Conservation (phyloP, 2,888 invertebrate genomes). For the Polyploca ridens region DNA sequence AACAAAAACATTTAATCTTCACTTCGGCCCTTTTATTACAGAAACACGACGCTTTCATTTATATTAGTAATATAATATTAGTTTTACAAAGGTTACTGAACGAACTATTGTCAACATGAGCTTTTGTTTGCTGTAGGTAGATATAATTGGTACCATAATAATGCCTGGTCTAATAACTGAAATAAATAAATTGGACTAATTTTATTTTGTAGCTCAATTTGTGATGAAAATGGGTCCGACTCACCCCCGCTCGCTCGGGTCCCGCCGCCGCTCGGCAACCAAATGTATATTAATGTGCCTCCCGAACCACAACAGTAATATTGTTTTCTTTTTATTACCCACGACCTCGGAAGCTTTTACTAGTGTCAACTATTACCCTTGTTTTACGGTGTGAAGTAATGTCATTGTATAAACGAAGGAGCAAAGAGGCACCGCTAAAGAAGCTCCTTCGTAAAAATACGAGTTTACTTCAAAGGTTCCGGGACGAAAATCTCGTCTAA, state of each 20-base stretch:
- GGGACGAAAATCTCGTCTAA: conserved; percentile 41
- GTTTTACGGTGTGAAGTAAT: conserved; percentile 70
- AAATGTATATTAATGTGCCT: conserved; percentile 81
- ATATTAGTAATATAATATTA: conserved; percentile 30
- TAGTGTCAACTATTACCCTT: conserved; percentile 73
- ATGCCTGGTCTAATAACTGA: conserved; percentile 28
- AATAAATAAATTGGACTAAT: conserved; percentile 54
- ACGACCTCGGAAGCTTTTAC: conserved; percentile 73
- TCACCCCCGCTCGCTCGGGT: conserved; percentile 28
- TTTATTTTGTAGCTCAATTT: conserved; percentile 74
- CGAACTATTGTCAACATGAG: conserved; percentile 27
- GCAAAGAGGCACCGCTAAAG: conserved; percentile 41
- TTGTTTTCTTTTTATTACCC: conserved; percentile 76
- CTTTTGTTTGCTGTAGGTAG: conserved; percentile 13
- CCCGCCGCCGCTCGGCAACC: conserved; percentile 46
- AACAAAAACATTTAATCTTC: conserved; percentile 65
- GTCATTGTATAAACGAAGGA: conserved; percentile 52
- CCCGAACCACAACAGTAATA: conserved; percentile 73
- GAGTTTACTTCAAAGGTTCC: conserved; percentile 38
- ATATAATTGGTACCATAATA: neutral
- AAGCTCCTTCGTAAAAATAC: conserved; percentile 42
- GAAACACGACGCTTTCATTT: conserved; percentile 43
- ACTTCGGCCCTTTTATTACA: conserved; percentile 45
- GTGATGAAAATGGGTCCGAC: conserved; percentile 66
- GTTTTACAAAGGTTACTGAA: conserved; percentile 31